Percentiles rank a stretch among this genome's conserved stretches.
These are phyloP conservation scores for Zaprionus lineosus DNA, from an alignment of 2,888 invertebrate genomes.

Conservation along the genomic window DNA sequence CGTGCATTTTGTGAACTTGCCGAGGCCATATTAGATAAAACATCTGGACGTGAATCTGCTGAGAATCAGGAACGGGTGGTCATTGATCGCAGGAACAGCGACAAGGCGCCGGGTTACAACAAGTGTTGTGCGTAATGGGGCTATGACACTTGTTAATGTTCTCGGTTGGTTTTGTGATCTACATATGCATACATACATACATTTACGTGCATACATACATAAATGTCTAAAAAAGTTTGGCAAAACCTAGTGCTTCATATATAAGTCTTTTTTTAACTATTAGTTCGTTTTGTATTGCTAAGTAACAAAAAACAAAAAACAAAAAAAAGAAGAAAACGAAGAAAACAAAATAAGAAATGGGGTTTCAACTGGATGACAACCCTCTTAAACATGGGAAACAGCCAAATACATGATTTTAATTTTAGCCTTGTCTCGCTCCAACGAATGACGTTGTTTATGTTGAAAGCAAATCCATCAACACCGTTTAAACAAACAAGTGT, in stretches of 20 bases:
- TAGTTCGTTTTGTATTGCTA: not conserved
- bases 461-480: not conserved
- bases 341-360: conserved; percentile 11
- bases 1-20: conserved; percentile 97
- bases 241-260: conserved; percentile 38
- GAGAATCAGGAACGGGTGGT: conserved; percentile 88
- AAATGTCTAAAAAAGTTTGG: conserved; percentile 35
- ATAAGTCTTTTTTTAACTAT: conserved; percentile 29
- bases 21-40: conserved; percentile 96
- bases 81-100: conserved; percentile 86
- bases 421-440: conserved; percentile 22
- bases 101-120: conserved; percentile 82
- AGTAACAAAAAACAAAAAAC: no score
- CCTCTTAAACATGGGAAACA: no score
- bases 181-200: conserved; percentile 19
- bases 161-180: conserved; percentile 56
- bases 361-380: conserved; percentile 42
- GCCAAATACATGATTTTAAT: not conserved
- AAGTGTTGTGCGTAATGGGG: conserved; percentile 82
- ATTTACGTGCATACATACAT: conserved; percentile 4
- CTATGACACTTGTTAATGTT: conserved; percentile 46
- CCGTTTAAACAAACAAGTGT: conserved; percentile 40
- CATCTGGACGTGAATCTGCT: conserved; percentile 90
- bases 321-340: no score
- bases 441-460: conserved; percentile 10